phyloP scores from a whole-genome alignment of 1,140 invertebrate species.

The Wasmannia auropunctata region DNA sequence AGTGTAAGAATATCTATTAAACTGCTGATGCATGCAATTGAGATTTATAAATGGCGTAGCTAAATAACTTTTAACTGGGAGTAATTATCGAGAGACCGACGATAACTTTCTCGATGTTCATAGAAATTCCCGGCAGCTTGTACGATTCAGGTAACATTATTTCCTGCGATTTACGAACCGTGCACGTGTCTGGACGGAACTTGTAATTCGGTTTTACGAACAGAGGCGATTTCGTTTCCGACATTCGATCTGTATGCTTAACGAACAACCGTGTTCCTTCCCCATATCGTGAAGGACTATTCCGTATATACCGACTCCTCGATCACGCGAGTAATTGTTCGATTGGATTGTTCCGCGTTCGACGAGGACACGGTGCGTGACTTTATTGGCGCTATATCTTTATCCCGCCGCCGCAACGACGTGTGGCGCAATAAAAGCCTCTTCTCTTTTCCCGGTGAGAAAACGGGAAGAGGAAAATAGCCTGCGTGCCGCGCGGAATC shows the following conservation, averaged over 20 bases:
- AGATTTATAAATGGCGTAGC: background rate
- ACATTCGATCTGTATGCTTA: slow-evolving; percentile 2
- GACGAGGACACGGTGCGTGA: slow-evolving; percentile 15
- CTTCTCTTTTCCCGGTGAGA: background rate
- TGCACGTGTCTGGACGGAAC: background rate
- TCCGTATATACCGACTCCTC: background rate
- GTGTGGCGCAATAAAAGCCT: background rate
- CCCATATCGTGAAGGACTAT: background rate
- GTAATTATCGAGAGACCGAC: background rate
- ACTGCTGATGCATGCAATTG: background rate
- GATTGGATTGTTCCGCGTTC: slow-evolving; percentile 22
- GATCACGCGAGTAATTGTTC: slow-evolving; percentile 1
- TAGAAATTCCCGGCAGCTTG: background rate
- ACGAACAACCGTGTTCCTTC: background rate
- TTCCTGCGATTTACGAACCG: slow-evolving; percentile 6
- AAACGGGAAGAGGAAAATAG: slow-evolving; percentile 26
- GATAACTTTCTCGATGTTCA: slow-evolving; percentile 28
- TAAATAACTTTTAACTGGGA: background rate
- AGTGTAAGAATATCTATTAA: background rate
- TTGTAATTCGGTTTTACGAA: slow-evolving; percentile 6
- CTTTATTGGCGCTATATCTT: background rate
- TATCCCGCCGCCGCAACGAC: background rate
- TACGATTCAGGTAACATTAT: slow-evolving; percentile 8
- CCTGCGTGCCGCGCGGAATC: background rate
- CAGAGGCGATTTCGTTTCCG: background rate